Conservation (phyloP, 2,888 invertebrate species). For the Tryphoninae sp. region DNA sequence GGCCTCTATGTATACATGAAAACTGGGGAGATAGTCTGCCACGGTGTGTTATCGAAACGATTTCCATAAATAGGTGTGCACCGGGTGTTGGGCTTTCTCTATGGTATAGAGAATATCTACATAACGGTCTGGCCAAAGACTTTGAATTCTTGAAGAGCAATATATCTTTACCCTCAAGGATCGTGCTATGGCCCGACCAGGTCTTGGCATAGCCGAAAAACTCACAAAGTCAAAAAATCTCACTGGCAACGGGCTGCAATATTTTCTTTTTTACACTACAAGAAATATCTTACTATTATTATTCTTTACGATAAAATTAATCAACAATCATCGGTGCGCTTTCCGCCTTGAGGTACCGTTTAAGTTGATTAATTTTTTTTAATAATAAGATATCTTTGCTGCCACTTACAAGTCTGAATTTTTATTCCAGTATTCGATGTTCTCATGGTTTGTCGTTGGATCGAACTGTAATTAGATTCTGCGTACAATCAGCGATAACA, state of each 20-base stretch:
- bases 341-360: too few relatives aligned
- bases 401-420: conserved; percentile 6
- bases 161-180: conserved; percentile 32
- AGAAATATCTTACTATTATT: too few relatives aligned
- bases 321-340: too few relatives aligned
- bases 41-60: conserved; percentile 64
- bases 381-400: background rate
- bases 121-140: conserved; percentile 62
- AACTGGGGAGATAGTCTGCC: conserved; percentile 4
- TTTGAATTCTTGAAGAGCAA: conserved; percentile 64
- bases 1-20: conserved; percentile 5
- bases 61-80: conserved; percentile 64
- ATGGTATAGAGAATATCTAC: conserved; percentile 59
- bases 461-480: conserved; percentile 46
- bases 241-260: too few relatives aligned
- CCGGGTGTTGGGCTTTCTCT: conserved; percentile 63
- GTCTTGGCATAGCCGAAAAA: background rate
- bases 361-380: too few relatives aligned
- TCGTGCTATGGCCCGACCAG: conserved; percentile 13
- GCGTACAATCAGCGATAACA: conserved; percentile 64
- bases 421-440: conserved; percentile 12
- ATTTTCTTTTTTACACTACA: too few relatives aligned
- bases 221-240: too few relatives aligned
- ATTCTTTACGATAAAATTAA: too few relatives aligned
- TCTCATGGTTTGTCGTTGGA: conserved; percentile 27